phyloP scores from a whole-genome alignment of 1,140 invertebrate species.

The Drosophila pallidifrons region DNA sequence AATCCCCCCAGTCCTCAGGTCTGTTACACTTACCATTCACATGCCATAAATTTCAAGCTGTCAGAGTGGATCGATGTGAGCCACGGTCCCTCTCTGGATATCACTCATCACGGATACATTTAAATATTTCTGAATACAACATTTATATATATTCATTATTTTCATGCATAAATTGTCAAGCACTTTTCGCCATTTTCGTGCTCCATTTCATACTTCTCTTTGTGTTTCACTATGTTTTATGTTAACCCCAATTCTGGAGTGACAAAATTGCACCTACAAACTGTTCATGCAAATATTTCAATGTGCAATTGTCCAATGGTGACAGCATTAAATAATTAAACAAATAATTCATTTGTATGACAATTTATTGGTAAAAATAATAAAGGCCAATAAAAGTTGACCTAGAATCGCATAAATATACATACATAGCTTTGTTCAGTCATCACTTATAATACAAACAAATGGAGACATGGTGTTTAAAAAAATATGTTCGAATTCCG shows the following conservation, averaged over 20 bases:
- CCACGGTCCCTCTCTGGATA: constrained; percentile 1
- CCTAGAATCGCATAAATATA: background rate
- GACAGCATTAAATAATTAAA: constrained; percentile 8
- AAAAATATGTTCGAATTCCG: background rate
- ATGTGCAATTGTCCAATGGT: background rate
- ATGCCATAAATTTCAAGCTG: constrained; percentile 39
- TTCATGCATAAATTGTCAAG: constrained; percentile 22
- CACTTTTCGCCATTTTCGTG: constrained; percentile 15
- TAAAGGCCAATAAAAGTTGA: background rate
- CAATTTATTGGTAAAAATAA: background rate
- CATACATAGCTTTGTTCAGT: background rate
- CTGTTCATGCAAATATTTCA: background rate
- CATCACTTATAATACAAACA: background rate
- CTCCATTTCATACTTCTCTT: constrained; percentile 7
- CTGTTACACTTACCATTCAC: constrained; percentile 26
- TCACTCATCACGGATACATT: constrained; percentile 21
- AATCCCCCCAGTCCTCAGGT: background rate
- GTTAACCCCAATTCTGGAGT: background rate
- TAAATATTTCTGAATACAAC: constrained; percentile 18
- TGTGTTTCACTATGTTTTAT: background rate
- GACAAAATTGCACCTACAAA: no score
- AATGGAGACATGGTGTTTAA: background rate
- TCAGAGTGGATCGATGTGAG: constrained; percentile 28
- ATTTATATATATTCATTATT: constrained; percentile 1
- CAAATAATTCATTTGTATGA: background rate